phyloP scores from a whole-genome alignment of 2,888 invertebrate species.

The Octodonta nipae region DNA sequence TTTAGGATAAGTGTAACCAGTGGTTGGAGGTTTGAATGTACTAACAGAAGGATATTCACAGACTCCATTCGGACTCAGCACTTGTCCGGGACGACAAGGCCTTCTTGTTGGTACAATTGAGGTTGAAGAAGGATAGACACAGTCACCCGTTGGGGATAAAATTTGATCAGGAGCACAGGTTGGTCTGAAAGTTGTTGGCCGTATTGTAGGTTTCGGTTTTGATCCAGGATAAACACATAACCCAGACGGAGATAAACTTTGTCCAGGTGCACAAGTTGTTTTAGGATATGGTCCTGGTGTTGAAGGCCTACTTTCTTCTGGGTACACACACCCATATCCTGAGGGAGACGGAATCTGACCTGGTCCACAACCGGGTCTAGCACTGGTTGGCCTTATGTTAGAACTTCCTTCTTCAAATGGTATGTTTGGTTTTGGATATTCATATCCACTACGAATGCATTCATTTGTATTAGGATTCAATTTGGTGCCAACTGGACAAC shows the following conservation, averaged over 20 bases:
- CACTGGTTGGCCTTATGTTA: too few species aligned
- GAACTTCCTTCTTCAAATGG: too few species aligned
- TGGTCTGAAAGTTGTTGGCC: conserved; percentile 3
- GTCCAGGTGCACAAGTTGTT: conserved; percentile 6
- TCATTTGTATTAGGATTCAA: too few species aligned
- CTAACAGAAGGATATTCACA: neutral
- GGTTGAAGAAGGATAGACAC: conserved; percentile 4
- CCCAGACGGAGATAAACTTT: conserved; percentile 7
- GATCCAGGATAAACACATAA: conserved; percentile 5
- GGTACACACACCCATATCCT: neutral
- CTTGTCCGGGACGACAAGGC: conserved; percentile 9
- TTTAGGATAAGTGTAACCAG: conserved; percentile 4
- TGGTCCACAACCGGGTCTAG: neutral
- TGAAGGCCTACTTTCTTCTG: neutral
- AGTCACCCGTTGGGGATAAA: conserved; percentile 11
- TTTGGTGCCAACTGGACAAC: too few species aligned
- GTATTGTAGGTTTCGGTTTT: neutral
- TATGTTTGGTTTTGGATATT: too few species aligned
- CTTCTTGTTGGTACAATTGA: conserved; percentile 3
- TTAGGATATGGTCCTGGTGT: neutral
- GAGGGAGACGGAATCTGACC: neutral
- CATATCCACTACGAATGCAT: too few species aligned
- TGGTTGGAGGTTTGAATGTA: neutral
- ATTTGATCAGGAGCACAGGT: conserved; percentile 12
- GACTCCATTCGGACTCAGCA: conserved; percentile 5